Evolutionary conservation across 2,888 invertebrate species (phyloP).

Genomic region (Ornithoptera alexandrae): DNA sequence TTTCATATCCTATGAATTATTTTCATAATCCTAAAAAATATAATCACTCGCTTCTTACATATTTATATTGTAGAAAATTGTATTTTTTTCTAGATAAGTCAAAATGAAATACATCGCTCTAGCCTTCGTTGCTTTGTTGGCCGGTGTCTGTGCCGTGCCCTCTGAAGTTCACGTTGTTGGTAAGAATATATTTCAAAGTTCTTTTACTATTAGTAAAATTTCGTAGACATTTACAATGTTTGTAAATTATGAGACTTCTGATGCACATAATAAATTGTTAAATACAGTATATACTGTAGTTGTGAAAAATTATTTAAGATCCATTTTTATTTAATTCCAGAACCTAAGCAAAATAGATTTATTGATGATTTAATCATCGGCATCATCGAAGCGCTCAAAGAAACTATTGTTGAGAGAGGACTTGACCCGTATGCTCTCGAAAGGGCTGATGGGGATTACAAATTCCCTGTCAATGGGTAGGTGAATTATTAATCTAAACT

Average conservation of each 20-base stretch:
- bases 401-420: neutral
- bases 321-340: no score
- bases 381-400: neutral
- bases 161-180: neutral
- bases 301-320: no score
- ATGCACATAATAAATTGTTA: no score
- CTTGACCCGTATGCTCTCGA: constrained; percentile 12
- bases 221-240: no score
- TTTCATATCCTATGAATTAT: no score
- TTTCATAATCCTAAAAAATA: no score
- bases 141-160: constrained; percentile 9
- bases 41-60: no score
- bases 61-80: neutral
- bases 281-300: no score
- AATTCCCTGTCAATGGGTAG: constrained; percentile 11
- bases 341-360: constrained; percentile 2
- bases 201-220: no score
- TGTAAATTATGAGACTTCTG: no score
- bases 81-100: neutral
- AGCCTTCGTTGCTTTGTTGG: constrained; percentile 19
- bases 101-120: constrained; percentile 19
- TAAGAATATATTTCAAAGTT: constrained; percentile 1
- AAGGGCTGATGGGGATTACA: constrained; percentile 4
- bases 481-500: neutral
- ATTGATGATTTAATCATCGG: neutral